Evolutionary conservation across 1,140 invertebrate genomes (phyloP).

Genomic region (Augochlora pura): DNA sequence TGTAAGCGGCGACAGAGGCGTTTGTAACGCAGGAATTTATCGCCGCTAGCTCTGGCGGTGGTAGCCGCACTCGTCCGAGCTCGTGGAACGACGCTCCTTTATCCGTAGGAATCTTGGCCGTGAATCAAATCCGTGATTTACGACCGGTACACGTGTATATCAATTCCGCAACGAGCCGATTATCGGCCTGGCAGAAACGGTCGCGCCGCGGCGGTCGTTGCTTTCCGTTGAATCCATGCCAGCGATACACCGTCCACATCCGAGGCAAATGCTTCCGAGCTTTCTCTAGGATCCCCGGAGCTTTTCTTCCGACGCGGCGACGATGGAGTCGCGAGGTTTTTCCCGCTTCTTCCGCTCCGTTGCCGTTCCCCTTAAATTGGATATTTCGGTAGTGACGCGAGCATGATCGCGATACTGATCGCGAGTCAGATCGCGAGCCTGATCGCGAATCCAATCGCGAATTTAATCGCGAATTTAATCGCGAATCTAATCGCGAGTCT

Average conservation of each 20-base stretch:
- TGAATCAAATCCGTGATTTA: conserved; percentile 73
- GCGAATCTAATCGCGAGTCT: too few species aligned
- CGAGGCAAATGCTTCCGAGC: conserved; percentile 30
- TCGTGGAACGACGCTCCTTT: conserved; percentile 41
- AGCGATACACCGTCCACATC: conserved; percentile 56
- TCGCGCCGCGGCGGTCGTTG: conserved; percentile 53
- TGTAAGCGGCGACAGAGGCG: conserved; percentile 23
- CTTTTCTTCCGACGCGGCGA: conserved; percentile 14
- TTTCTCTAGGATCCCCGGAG: not conserved
- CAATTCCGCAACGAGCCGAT: conserved; percentile 74
- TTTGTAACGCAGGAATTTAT: conserved; percentile 63
- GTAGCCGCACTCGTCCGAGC: conserved; percentile 21
- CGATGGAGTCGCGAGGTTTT: not conserved
- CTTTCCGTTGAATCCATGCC: conserved; percentile 68
- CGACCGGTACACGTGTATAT: conserved; percentile 66
- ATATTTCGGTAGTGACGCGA: conserved; percentile 11
- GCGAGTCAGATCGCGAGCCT: too few species aligned
- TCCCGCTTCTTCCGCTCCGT: conserved; percentile 10
- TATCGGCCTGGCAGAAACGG: conserved; percentile 66
- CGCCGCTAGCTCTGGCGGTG: conserved; percentile 1
- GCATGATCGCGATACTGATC: too few species aligned
- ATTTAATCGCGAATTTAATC: too few species aligned
- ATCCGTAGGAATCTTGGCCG: conserved; percentile 69
- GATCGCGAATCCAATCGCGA: too few species aligned
- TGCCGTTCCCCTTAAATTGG: conserved; percentile 10